Conservation (phyloP, 2,888 invertebrate species). For the Frankliniella fusca region DNA sequence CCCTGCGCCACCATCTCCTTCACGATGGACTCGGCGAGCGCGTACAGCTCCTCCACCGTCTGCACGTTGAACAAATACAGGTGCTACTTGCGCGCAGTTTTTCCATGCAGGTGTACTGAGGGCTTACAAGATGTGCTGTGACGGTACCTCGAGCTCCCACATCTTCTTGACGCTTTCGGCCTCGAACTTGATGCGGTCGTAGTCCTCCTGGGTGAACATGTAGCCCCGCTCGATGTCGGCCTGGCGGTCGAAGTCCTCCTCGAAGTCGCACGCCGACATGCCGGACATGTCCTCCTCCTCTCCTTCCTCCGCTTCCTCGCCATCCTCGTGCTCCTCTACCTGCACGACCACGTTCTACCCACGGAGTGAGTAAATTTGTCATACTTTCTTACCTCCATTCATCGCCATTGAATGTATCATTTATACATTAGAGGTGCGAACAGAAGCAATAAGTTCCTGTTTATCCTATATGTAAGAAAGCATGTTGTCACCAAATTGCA, state of each 20-base stretch:
- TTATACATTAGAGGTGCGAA: no score
- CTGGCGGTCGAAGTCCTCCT: background rate
- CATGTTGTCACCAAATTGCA: no score
- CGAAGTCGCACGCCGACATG: conserved; percentile 38
- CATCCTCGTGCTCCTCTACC: conserved; percentile 30
- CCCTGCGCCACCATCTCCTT: conserved; percentile 48
- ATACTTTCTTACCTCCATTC: conserved; percentile 38
- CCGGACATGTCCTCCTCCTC: conserved; percentile 40
- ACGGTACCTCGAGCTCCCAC: conserved; percentile 33
- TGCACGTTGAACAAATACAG: conserved; percentile 28
- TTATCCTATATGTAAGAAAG: no score
- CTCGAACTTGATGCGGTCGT: conserved; percentile 35
- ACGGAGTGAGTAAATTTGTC: background rate
- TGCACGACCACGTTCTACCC: conserved; percentile 24
- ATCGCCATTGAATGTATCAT: background rate
- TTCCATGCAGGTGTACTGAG: no score
- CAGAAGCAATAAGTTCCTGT: no score
- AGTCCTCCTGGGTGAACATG: conserved; percentile 57
- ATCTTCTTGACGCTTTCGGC: conserved; percentile 33
- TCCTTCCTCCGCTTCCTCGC: conserved; percentile 40
- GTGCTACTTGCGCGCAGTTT: no score
- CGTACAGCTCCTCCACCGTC: conserved; percentile 35
- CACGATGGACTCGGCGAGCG: conserved; percentile 43
- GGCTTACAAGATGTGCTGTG: background rate
- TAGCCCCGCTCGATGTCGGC: conserved; percentile 52